Base-by-base conservation (phyloP, 2,113 vertebrate genomes). In the Panthera uncia region DNA sequence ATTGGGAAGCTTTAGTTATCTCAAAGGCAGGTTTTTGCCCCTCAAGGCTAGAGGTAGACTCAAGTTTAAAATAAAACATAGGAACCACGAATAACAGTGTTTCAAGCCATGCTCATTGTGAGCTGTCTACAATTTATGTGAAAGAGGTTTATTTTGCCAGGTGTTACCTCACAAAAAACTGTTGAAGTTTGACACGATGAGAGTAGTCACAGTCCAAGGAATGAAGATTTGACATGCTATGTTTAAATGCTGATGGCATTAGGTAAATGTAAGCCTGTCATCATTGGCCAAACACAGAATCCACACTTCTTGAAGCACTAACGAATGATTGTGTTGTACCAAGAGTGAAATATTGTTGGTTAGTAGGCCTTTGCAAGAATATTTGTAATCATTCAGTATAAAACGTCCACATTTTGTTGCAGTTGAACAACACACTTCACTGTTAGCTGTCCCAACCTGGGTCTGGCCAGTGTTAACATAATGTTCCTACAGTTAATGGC, bases 131-230 rank as follows among this genome's bases (percentile, higher is more conserved):
- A 92, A 16, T 85, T 94, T 97, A 41, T 89, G 78, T 91, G 57
- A 92, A 95, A 92, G 68, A 2, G 6, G 84, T 97, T 97, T 98
- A 97, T 98, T 98, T 98, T 98, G 74, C 84, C 95, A 98, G 97
- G 95, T 98, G 97, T 96, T 84, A 36, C 95, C 69, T 88, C 96
- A 89, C 65, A 91, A 92, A 96, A 96, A 97, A 92, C 89, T 52
- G 71, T 52, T 97, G 96, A 97, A 84, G 69, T 94, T 92, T 97
- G 90, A 94, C 55, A 68, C 90, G 89, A 83, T 79, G 93, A 86
- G 86, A 66, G 45, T 80, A 92, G 89, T 91, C 74, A 65, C 18
- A 13, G 71, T 91, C 76, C 89, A 91, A 89, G 61, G 82, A 97
- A 45, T 97, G 95, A 82, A 94, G 91, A 48, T 86, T 90, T 97